Base-by-base conservation (phyloP, 1,140 invertebrate species). In the Cardiocondyla obscurior region DNA sequence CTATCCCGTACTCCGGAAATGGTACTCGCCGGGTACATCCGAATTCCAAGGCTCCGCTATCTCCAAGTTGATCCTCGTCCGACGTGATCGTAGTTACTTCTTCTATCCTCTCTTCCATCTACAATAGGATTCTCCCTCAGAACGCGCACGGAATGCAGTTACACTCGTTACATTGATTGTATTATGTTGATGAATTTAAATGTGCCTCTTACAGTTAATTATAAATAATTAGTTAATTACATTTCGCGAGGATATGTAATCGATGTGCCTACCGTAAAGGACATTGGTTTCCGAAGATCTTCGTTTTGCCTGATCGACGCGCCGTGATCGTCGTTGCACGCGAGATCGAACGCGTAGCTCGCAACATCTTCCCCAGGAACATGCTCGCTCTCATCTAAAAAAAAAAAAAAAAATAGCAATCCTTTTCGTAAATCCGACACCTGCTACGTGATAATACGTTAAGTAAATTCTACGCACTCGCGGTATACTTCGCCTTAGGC, bases 1-100 rank as follows among this genome's bases (percentile, higher is more conserved):
- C 96, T 60, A 95, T 95, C 51, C 96, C 96, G 44, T 95, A 95
- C 90, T 97, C 96, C 2, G 96, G 96, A 93, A 97, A 97, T 28
- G 96, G 96, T 44, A 96, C 96, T 36, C 95, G 93, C 57, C 93
- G 91, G 36, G 86, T 81, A 76, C 91, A 92, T 69, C 84, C 86
- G 85, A 92, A 92, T 82, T 85, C 73, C 33, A 92, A 55, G 28
- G 82, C 74, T 79, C 92, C 90, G 44, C 90, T 84, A 60, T 90
- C 89, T 14, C 85, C 84, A 65, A 87, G 88, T 7, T 92, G 79
- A 14, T 93, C 92, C n/a, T 93, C 92, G 16, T 93, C 92, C 0
- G 94, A 92, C 14, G 90, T 86, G 36, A 90, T 92, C 4, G 91
- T 91, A 3, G 93, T 94, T 14, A 94, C 91, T 86, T 95, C 94